Evolutionary conservation across 2,113 vertebrate genomes (phyloP).

Genomic region (Puntigrus tetrazona): DNA sequence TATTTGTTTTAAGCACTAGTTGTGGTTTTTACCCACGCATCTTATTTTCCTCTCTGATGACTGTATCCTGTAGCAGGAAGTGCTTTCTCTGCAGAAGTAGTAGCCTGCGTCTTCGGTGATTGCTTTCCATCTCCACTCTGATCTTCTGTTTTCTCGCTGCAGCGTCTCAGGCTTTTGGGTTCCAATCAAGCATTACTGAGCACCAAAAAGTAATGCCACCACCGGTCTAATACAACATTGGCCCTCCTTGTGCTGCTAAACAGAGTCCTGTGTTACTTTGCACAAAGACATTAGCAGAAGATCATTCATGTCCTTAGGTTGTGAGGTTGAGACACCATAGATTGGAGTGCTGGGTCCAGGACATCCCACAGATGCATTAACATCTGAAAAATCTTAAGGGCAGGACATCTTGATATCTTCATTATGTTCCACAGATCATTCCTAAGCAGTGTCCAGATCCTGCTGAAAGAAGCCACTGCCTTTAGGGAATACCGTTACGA

Average conservation of each 20-base stretch:
- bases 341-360: not conserved
- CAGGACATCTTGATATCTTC: not conserved
- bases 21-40: not conserved
- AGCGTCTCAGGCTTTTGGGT: too few relatives aligned
- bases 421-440: not conserved
- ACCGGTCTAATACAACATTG: not conserved
- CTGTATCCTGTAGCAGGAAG: too few relatives aligned
- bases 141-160: too few relatives aligned
- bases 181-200: too few relatives aligned
- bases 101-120: too few relatives aligned
- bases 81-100: too few relatives aligned
- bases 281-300: not conserved
- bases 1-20: not conserved
- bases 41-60: not conserved
- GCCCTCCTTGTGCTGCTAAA: not conserved
- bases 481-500: too few relatives aligned
- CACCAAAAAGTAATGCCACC: not conserved
- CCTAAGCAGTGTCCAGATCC: not conserved
- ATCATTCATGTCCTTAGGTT: not conserved
- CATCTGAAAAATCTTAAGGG: not conserved
- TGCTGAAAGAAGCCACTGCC: too few relatives aligned
- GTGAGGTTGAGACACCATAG: not conserved
- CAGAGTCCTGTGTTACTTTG: not conserved
- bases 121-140: too few relatives aligned
- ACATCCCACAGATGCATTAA: not conserved